Percentiles rank a stretch among this genome's conserved stretches.
Conservation (phyloP, 2,888 invertebrate species). For the Oscheius sp. region DNA sequence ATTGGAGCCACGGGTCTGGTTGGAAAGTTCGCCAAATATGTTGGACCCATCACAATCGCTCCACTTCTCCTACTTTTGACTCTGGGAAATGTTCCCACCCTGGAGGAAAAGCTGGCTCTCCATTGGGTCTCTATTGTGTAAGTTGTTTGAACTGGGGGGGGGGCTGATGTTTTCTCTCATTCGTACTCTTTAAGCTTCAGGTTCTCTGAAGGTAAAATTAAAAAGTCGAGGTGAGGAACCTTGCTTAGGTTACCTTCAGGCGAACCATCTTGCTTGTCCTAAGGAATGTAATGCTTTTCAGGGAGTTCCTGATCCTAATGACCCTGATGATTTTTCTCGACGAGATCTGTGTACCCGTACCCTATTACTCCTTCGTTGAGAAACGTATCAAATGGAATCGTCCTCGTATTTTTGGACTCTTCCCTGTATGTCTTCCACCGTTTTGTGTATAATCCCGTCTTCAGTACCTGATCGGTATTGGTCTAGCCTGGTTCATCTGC, state of each 20-base stretch:
- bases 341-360: conserved; percentile 60
- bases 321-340: conserved; percentile 59
- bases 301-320: conserved; percentile 59
- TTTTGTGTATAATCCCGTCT: conserved; percentile 14
- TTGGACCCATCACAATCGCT: conserved; percentile 68
- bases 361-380: conserved; percentile 43
- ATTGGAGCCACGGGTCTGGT: conserved; percentile 64
- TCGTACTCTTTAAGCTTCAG: too few species aligned
- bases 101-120: conserved; percentile 55
- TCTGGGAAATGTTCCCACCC: conserved; percentile 61
- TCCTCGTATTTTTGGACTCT: conserved; percentile 61
- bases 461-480: conserved; percentile 63
- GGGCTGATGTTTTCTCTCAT: too few species aligned
- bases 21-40: conserved; percentile 49
- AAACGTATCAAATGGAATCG: conserved; percentile 40
- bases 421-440: conserved; percentile 51
- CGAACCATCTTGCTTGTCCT: background rate
- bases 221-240: too few species aligned
- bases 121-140: conserved; percentile 69
- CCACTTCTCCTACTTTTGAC: conserved; percentile 63
- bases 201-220: too few species aligned
- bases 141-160: conserved; percentile 23
- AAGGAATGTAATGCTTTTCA: conserved; percentile 39
- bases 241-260: too few species aligned
- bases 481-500: conserved; percentile 61